Evolutionary conservation across 1,140 invertebrate species (phyloP), one percentile per base, ranked within the genome.

Genomic region (Coboldia fuscipes): DNA sequence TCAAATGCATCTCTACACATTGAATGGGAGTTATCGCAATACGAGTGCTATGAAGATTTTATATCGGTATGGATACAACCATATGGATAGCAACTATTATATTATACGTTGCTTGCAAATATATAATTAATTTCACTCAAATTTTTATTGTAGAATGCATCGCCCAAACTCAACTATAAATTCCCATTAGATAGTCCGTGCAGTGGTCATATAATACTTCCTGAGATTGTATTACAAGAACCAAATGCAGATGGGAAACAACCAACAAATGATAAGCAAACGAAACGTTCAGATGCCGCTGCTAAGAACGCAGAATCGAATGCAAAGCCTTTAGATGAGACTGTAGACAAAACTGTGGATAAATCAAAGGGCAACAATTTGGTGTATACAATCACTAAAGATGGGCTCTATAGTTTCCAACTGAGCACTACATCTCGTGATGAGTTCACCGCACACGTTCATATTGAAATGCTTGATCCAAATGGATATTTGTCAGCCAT

Each of bases 401-500:
- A 70, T 56, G 66, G 65, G 12, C 55, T 69, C 21, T 70, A 69
- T 38, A 52, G 62, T 29, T 44, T 70, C 20, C 54, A 51, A 18
- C 40, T 68, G 15, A 43, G 44, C 16, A 49, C 62, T 12, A 15
- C 37, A 5, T 35, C 46, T 4, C 35, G 20, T 5, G 41, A 45
- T 6, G 37, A 42, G 12, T 68, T 65, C 44, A 54, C 44, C 33
- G 61, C 68, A 8, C 43, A 49, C 23, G 62, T 75, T 7, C 59
- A 70, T 28, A 57, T 77, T 35, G 64, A 70, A 48, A 72, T 80
- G 61, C 58, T 63, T 42, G 66, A 65, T 18, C 50, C 61, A 12
- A 58, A 74, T 55, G 75, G 76, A 4, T 81, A 72, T 51, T 58
- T 82, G 20, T 79, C 77, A 20, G 77, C 77, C 17, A 62, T 65